phyloP scores from a whole-genome alignment of 2,113 vertebrate species.

The Mobula birostris region DNA sequence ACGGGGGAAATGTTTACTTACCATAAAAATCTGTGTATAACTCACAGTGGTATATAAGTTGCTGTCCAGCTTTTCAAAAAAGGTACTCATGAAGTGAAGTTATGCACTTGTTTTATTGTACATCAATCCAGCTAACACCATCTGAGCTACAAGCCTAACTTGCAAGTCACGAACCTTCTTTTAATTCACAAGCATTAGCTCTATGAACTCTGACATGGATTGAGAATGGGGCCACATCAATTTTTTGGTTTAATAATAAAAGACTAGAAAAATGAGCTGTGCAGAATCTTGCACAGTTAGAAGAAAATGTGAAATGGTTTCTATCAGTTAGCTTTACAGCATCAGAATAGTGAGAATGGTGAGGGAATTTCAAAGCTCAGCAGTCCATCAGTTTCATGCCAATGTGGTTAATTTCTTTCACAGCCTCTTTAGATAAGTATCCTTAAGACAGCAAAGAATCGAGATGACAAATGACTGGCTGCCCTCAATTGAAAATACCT shows the following conservation, averaged over 20 bases:
- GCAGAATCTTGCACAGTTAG: neutral
- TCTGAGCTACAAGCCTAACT: neutral
- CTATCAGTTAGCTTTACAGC: neutral
- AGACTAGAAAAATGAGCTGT: neutral
- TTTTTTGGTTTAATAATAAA: neutral
- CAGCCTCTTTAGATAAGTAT: constrained; percentile 21
- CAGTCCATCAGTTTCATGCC: neutral
- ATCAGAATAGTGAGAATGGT: neutral
- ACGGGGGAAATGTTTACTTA: neutral
- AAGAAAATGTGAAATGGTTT: neutral
- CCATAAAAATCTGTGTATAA: too few relatives aligned
- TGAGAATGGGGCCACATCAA: neutral
- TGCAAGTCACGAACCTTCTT: neutral
- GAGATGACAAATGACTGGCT: neutral
- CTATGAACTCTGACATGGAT: neutral
- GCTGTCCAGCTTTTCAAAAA: too few relatives aligned
- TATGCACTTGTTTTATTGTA: too few relatives aligned
- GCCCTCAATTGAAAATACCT: neutral
- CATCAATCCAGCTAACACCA: neutral
- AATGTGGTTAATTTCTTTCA: constrained; percentile 28
- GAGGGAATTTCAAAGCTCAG: neutral
- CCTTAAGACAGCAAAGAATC: neutral
- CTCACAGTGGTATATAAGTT: too few relatives aligned
- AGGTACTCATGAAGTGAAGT: too few relatives aligned
- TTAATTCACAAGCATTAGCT: neutral